Evolutionary conservation across 2,113 vertebrate genomes (phyloP).

Genomic region (Eretmochelys imbricata): DNA sequence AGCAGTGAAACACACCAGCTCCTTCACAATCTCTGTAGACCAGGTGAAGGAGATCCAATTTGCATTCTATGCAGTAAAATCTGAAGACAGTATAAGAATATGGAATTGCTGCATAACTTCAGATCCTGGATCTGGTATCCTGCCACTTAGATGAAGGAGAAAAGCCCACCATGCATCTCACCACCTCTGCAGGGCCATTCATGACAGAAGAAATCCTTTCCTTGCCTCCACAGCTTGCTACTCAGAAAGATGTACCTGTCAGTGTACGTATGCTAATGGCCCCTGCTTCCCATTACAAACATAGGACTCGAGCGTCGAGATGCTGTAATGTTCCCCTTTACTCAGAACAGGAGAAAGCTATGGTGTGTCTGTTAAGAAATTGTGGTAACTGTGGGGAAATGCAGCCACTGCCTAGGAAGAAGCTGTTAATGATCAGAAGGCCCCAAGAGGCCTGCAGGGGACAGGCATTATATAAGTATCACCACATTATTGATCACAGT

Average conservation of each 20-base stretch:
- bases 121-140: background rate
- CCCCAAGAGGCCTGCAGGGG: background rate
- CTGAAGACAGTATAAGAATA: background rate
- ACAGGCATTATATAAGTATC: background rate
- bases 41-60: background rate
- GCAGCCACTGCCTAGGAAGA: accelerated
- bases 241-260: accelerated
- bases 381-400: background rate
- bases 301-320: background rate
- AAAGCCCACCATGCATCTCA: background rate
- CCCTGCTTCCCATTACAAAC: background rate
- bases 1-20: background rate
- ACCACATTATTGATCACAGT: background rate
- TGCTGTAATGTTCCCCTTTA: background rate
- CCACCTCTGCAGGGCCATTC: background rate
- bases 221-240: accelerated
- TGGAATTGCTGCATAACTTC: background rate
- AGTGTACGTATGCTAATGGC: accelerated
- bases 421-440: background rate
- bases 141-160: background rate
- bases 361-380: background rate
- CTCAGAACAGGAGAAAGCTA: background rate
- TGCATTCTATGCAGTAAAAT: background rate
- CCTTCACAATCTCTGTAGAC: background rate
- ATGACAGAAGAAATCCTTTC: background rate